Conservation (phyloP, 92 coral and sea anemone genomes). For the Porites divaricata region DNA sequence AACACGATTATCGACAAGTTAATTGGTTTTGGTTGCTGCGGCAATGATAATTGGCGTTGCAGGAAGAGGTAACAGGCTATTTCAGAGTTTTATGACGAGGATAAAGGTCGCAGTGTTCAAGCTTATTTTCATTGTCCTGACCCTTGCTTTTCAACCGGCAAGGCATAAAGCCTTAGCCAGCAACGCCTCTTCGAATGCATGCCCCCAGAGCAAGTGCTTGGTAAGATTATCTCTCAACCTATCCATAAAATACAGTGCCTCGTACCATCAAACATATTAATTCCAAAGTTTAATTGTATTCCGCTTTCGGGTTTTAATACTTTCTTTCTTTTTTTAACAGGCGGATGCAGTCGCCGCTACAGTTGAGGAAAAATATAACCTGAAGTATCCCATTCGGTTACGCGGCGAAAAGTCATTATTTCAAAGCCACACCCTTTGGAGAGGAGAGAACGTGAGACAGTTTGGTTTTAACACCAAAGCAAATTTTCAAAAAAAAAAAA, state of each 20-base stretch:
- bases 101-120: background rate
- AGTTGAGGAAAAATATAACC: background rate
- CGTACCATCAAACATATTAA: too few species aligned
- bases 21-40: too few species aligned
- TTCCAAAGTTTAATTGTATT: too few species aligned
- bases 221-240: background rate
- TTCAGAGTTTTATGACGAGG: background rate
- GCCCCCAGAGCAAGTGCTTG: constrained; percentile 2
- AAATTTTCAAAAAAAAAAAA: too few species aligned
- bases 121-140: background rate
- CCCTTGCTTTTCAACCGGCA: background rate
- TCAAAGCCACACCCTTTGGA: too few species aligned
- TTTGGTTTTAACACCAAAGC: too few species aligned
- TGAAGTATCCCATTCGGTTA: too few species aligned
- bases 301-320: background rate
- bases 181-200: background rate
- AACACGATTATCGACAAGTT: too few species aligned
- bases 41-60: too few species aligned
- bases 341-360: constrained; percentile 2
- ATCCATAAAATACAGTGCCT: background rate
- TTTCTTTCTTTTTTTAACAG: background rate
- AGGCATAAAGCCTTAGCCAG: background rate
- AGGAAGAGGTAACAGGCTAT: background rate
- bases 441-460: too few species aligned
- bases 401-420: too few species aligned